These are phyloP conservation scores for Epinotia nisella DNA, from an alignment of 2,888 invertebrate genomes.

Conservation along the genomic window DNA sequence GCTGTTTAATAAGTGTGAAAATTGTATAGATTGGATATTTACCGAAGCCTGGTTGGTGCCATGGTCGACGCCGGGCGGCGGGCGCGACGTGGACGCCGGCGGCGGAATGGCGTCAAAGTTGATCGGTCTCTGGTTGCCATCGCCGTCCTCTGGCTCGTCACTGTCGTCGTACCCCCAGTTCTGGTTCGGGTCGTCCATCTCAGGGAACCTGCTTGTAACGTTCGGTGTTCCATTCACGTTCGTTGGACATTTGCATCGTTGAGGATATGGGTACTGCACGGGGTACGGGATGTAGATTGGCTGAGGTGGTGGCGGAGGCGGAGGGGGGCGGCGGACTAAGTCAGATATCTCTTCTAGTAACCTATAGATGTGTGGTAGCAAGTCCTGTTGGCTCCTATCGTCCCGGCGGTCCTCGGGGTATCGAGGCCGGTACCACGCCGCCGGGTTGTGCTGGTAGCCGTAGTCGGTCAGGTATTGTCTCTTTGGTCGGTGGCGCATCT, in stretches of 20 bases:
- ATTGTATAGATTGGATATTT: slow-evolving; percentile 29
- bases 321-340: slow-evolving; percentile 58
- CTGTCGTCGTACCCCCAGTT: slow-evolving; percentile 65
- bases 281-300: slow-evolving; percentile 72
- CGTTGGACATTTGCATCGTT: slow-evolving; percentile 53
- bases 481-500: slow-evolving; percentile 55
- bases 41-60: slow-evolving; percentile 58
- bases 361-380: slow-evolving; percentile 62
- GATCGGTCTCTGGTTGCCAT: slow-evolving; percentile 67
- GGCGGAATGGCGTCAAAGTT: slow-evolving; percentile 62
- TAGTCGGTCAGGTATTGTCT: slow-evolving; percentile 67
- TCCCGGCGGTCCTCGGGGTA: slow-evolving; percentile 63
- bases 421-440: slow-evolving; percentile 55
- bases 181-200: slow-evolving; percentile 64
- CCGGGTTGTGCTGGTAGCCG: slow-evolving; percentile 61
- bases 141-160: slow-evolving; percentile 50
- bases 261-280: slow-evolving; percentile 60
- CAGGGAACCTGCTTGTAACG: slow-evolving; percentile 58
- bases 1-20: too few species aligned
- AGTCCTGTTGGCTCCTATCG: slow-evolving; percentile 60
- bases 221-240: slow-evolving; percentile 48
- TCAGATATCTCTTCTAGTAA: slow-evolving; percentile 67
- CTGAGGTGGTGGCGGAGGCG: slow-evolving; percentile 62
- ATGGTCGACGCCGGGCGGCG: slow-evolving; percentile 60
- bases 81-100: slow-evolving; percentile 50